A percentile compares a stretch with the other conserved stretches of the same genome.
Conservation (phyloP, 1,140 invertebrate genomes). For the Maniola jurtina region DNA sequence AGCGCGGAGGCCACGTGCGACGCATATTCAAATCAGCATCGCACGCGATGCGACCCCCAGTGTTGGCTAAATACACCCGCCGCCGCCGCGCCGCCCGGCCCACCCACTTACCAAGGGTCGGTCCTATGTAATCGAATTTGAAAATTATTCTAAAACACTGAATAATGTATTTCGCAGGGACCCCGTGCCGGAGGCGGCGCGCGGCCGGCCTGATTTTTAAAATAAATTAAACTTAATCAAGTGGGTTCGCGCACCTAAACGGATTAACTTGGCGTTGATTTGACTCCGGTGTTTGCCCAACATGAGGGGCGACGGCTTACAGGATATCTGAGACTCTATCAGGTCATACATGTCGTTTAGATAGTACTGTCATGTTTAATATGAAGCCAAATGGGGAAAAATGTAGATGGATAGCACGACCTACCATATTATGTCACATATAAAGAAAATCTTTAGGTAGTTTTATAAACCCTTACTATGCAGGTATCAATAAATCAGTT, state of each 20-base stretch:
- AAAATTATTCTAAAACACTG: constrained; percentile 80
- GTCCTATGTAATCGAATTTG: constrained; percentile 79
- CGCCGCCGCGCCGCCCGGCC: constrained; percentile 51
- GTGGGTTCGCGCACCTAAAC: constrained; percentile 76
- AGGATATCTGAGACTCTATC: constrained; percentile 64
- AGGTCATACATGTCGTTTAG: constrained; percentile 38
- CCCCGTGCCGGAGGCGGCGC: constrained; percentile 63
- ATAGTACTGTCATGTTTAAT: background rate
- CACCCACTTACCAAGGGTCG: constrained; percentile 76
- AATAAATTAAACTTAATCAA: constrained; percentile 79
- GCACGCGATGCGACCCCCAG: constrained; percentile 71
- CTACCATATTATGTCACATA: too few relatives aligned
- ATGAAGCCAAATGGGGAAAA: too few relatives aligned
- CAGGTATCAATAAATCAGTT: too few relatives aligned
- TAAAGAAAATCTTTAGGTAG: too few relatives aligned
- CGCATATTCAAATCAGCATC: constrained; percentile 76
- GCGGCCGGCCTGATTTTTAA: constrained; percentile 71
- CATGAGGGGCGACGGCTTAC: constrained; percentile 62
- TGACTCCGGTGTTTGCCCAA: constrained; percentile 70
- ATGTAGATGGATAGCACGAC: too few relatives aligned
- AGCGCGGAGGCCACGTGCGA: constrained; percentile 66
- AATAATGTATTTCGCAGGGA: constrained; percentile 77
- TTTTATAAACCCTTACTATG: too few relatives aligned
- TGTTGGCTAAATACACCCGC: constrained; percentile 78
- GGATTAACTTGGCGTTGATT: constrained; percentile 76